phyloP scores from a whole-genome alignment of 2,113 vertebrate genomes.

The Myanophis thanlyinensis region DNA sequence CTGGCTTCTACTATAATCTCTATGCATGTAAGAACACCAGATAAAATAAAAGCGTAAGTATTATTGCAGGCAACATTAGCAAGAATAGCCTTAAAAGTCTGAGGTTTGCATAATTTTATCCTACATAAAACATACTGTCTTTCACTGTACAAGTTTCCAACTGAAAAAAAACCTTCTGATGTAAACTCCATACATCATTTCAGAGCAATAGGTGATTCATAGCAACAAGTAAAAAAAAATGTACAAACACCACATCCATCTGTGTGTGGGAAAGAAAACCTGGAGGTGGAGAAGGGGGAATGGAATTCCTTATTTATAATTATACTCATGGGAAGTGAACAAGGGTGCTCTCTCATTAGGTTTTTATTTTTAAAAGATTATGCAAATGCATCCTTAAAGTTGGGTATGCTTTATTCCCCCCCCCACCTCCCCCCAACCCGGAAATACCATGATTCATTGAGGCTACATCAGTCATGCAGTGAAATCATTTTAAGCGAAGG shows the following conservation, averaged over 20 bases:
- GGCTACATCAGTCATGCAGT: constrained; percentile 19
- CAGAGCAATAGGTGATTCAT: constrained; percentile 11
- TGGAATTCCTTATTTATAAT: constrained; percentile 31
- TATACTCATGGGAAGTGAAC: constrained; percentile 6
- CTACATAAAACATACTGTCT: background rate
- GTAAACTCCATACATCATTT: background rate
- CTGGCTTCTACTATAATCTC: background rate
- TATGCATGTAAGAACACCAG: background rate
- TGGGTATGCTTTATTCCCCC: constrained; percentile 4
- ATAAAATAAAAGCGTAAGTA: background rate
- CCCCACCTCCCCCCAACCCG: constrained; percentile 24
- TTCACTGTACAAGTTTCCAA: background rate
- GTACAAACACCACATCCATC: background rate
- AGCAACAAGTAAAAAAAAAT: background rate
- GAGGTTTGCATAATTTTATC: background rate
- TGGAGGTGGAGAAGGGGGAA: background rate
- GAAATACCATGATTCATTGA: constrained; percentile 48
- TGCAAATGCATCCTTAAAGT: constrained; percentile 24
- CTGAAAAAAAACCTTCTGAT: background rate
- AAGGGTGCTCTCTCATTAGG: background rate
- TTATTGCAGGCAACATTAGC: background rate
- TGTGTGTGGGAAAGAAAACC: constrained; percentile 6
- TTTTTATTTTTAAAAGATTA: constrained; percentile 21
- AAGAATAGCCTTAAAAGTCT: no score
- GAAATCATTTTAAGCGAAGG: constrained; percentile 44